Evolutionary conservation across 2,888 invertebrate species (phyloP), one percentile per base, ranked within the genome.

Genomic region (Sphinx pinastri): DNA sequence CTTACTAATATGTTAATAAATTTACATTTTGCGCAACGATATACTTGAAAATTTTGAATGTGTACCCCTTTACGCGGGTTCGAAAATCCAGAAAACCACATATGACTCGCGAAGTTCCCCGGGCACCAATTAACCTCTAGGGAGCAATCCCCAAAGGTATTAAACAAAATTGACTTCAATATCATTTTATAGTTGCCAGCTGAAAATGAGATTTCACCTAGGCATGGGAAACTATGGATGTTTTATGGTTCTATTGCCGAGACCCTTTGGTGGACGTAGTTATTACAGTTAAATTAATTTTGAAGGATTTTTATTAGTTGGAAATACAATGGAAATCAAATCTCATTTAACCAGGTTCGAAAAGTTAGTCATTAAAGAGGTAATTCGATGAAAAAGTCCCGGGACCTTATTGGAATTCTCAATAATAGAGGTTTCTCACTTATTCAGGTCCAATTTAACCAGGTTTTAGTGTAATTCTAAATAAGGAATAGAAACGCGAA

Each of bases 151-250:
- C 77, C 77, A 75, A 74, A 69, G 81, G 81, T 81, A 85, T 89
- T 86, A 85, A 86, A 87, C 88, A 84, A 88, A 89, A 90, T 90
- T 88, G 87, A 86, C 85, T 87, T 80, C 85, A 81, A 86, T 87
- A 86, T 89, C 87, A 91, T 90, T 86, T 88, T 82, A 84, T 82
- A 83, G 84, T 81, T 76, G 78, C 79, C 79, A 71, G 73, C 77
- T 73, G 79, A 83, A 85, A 83, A 84, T 84, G 77, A 81, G 81
- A 77, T 83, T 85, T 79, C 75, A 74, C 75, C 80, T 80, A 76
- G 78, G 77, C 79, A 19, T 47, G 16, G 47, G 16, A 60, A 60
- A 63, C 63, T 63, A 63, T 49, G 49, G 49, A 13, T 63, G 5
- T 47, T 63, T 63, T 63, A 63, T 13, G 63, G 63, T 47, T 19